phyloP scores from a whole-genome alignment of 1,140 invertebrate species.

The Conopomorpha cramerella region DNA sequence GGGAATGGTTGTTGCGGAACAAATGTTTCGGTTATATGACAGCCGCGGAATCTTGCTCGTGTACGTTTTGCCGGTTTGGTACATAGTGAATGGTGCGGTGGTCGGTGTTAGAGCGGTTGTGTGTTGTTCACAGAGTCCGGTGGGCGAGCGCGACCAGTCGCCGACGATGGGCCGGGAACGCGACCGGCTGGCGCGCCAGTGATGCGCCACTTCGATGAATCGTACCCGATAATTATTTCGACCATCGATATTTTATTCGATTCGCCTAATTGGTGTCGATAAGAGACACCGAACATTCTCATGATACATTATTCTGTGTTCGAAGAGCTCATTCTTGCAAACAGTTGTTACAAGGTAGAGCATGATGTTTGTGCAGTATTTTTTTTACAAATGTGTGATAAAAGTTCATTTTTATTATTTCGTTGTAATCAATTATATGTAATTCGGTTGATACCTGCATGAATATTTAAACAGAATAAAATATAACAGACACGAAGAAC shows the following conservation, averaged over 20 bases:
- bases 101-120: too few species aligned
- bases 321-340: not conserved
- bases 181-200: constrained; percentile 43
- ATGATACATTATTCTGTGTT: not conserved
- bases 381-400: not conserved
- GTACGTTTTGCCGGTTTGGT: too few species aligned
- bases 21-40: constrained; percentile 31
- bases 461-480: too few species aligned
- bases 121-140: too few species aligned
- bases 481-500: too few species aligned
- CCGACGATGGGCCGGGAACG: constrained; percentile 33
- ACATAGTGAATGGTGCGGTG: too few species aligned
- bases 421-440: too few species aligned
- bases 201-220: constrained; percentile 34
- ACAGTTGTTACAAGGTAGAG: not conserved
- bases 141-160: constrained; percentile 25
- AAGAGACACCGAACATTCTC: too few species aligned
- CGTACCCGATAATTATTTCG: too few species aligned
- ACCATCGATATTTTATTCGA: too few species aligned
- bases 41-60: constrained; percentile 17
- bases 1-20: constrained; percentile 44
- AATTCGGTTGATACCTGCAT: too few species aligned
- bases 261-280: too few species aligned
- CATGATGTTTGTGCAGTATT: not conserved
- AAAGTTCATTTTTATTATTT: not conserved